Percentiles rank a stretch among this genome's conserved stretches.
Evolutionary conservation across 2,797 vertebrate species (phyloP).

Genomic region (Morelia viridis): DNA sequence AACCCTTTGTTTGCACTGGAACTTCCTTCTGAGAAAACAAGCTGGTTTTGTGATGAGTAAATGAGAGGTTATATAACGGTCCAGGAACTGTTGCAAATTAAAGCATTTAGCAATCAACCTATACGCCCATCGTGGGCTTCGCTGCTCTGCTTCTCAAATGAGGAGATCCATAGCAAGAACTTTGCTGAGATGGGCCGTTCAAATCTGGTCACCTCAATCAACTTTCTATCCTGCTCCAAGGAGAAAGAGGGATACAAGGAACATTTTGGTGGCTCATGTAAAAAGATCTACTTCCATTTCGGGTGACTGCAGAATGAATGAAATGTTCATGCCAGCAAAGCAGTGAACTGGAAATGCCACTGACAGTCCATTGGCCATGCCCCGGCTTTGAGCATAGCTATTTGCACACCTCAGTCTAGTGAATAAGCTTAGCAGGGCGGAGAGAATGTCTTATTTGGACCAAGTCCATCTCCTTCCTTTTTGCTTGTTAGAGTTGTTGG

Average conservation of each 20-base stretch:
- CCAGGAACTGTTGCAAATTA: not conserved
- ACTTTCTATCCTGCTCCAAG: slow-evolving; percentile 11
- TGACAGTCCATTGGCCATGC: slow-evolving; percentile 38
- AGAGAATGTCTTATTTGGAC: slow-evolving; percentile 49
- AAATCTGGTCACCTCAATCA: not conserved
- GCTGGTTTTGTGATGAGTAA: not conserved
- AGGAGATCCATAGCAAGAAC: not conserved
- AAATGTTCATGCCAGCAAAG: slow-evolving; percentile 42
- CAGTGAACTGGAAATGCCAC: slow-evolving; percentile 44
- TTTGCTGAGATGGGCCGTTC: not conserved
- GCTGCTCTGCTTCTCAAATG: not conserved
- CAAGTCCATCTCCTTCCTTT: slow-evolving; percentile 9
- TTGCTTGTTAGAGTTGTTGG: slow-evolving; percentile 28
- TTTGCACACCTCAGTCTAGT: slow-evolving; percentile 45
- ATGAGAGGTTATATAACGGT: not conserved
- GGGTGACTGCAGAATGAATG: slow-evolving; percentile 33
- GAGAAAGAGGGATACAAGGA: slow-evolving; percentile 5
- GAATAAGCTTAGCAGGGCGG: slow-evolving; percentile 48
- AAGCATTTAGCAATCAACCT: not conserved
- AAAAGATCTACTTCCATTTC: slow-evolving; percentile 36
- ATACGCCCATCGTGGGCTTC: not conserved
- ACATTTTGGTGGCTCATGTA: slow-evolving; percentile 1
- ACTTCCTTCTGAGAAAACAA: not conserved
- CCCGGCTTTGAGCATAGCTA: slow-evolving; percentile 42
- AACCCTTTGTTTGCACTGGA: not conserved